These are phyloP conservation scores for Gorsachius magnificus DNA, from an alignment of 2,797 vertebrate genomes.

Conservation along the genomic window DNA sequence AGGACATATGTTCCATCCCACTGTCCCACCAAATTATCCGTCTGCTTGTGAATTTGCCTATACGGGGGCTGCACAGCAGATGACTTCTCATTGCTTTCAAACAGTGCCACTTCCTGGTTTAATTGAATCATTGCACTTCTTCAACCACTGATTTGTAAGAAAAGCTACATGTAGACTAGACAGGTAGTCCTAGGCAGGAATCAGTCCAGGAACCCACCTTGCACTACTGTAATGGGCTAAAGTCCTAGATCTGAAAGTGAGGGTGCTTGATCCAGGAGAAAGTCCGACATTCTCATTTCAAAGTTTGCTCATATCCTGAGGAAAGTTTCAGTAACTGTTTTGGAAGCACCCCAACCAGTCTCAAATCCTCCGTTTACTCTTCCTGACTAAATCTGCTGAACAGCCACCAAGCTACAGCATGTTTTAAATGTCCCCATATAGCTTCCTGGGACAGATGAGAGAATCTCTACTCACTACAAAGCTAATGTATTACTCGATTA, in stretches of 20 bases:
- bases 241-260: not conserved
- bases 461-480: not conserved
- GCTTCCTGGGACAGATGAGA: not conserved
- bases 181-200: not conserved
- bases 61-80: not conserved
- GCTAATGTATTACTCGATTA: not conserved
- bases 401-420: not conserved
- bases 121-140: not conserved
- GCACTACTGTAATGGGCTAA: not conserved
- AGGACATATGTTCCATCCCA: too few relatives aligned
- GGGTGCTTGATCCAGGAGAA: not conserved
- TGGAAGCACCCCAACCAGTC: not conserved
- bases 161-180: not conserved
- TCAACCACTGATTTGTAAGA: not conserved
- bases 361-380: not conserved
- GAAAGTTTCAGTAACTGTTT: not conserved
- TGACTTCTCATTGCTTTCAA: not conserved
- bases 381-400: not conserved
- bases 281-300: not conserved
- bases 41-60: not conserved
- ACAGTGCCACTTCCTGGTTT: not conserved
- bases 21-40: accelerated
- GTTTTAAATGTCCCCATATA: not conserved
- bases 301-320: not conserved
- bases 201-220: not conserved